phyloP scores from a whole-genome alignment of 2,888 invertebrate genomes.

The Diadromus collaris region DNA sequence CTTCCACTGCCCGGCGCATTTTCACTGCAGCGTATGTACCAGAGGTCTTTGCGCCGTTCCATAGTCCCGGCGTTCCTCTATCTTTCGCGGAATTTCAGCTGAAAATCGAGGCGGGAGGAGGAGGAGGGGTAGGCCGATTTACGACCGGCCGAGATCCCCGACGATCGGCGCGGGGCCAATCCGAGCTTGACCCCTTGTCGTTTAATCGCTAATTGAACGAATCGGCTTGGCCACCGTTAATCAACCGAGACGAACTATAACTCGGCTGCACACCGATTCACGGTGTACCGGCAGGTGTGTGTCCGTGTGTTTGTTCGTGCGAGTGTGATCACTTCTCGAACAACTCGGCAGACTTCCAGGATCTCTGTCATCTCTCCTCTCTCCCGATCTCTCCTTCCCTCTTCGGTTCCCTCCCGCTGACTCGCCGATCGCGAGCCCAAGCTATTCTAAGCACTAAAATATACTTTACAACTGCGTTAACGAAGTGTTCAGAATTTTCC shows the following conservation, averaged over 20 bases:
- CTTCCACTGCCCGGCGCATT: conserved; percentile 33
- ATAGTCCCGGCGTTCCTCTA: background rate
- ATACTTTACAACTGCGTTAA: conserved; percentile 36
- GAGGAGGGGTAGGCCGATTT: conserved; percentile 51
- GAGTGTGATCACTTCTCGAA: conserved; percentile 26
- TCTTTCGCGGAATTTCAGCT: conserved; percentile 56
- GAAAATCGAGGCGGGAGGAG: conserved; percentile 42
- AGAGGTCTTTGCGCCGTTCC: background rate
- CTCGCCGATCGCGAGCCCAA: conserved; percentile 39
- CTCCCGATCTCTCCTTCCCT: conserved; percentile 20
- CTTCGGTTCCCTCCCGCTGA: conserved; percentile 21
- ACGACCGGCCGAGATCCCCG: conserved; percentile 58
- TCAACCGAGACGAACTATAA: conserved; percentile 57
- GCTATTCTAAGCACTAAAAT: conserved; percentile 36
- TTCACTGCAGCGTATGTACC: conserved; percentile 1
- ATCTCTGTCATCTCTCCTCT: conserved; percentile 51
- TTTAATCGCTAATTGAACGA: conserved; percentile 71
- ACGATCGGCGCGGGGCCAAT: conserved; percentile 48
- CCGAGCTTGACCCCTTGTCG: conserved; percentile 63
- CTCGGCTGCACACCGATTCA: conserved; percentile 9
- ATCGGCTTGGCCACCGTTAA: conserved; percentile 62
- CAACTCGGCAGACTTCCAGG: conserved; percentile 22
- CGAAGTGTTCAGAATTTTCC: conserved; percentile 56
- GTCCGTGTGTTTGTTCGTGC: conserved; percentile 14
- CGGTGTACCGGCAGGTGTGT: conserved; percentile 1